A percentile compares a stretch with the other conserved stretches of the same genome.
phyloP scores from a whole-genome alignment of 1,140 invertebrate genomes.

The Pseudomyrmex dendroicus region DNA sequence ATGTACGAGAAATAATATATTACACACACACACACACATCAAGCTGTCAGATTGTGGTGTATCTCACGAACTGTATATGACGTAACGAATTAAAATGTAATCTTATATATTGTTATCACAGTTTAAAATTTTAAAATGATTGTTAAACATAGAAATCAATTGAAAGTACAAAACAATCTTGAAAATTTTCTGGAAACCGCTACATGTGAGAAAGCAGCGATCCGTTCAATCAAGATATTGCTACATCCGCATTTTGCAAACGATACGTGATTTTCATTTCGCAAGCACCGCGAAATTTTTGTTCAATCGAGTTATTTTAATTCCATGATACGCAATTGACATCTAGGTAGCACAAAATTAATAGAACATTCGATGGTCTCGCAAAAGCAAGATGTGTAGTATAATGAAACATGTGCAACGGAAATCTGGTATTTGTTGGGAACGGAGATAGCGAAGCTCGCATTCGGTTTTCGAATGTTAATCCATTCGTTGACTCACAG shows the following conservation, averaged over 20 bases:
- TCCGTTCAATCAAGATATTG: slow-evolving; percentile 32
- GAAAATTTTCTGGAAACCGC: slow-evolving; percentile 5
- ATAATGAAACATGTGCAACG: neutral
- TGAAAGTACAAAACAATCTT: too few species aligned
- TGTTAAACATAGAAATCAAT: too few species aligned
- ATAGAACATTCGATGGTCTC: neutral
- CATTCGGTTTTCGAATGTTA: neutral
- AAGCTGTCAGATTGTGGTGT: too few species aligned
- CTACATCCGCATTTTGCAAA: slow-evolving; percentile 20
- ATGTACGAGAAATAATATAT: neutral
- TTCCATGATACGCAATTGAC: neutral
- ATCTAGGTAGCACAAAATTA: neutral
- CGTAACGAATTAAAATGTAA: too few species aligned
- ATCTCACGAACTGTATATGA: too few species aligned
- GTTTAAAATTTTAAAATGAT: too few species aligned
- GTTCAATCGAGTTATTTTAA: neutral
- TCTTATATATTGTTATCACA: too few species aligned
- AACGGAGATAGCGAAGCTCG: neutral
- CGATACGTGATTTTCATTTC: neutral
- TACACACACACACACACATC: too few species aligned
- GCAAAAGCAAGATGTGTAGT: neutral
- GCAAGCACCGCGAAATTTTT: slow-evolving; percentile 10
- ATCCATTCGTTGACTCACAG: neutral
- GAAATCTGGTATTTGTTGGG: neutral
- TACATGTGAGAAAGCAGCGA: slow-evolving; percentile 25